Evolutionary conservation across 2,888 invertebrate species (phyloP), one percentile per base, ranked within the genome.

Genomic region (Holacanthella duospinosa): DNA sequence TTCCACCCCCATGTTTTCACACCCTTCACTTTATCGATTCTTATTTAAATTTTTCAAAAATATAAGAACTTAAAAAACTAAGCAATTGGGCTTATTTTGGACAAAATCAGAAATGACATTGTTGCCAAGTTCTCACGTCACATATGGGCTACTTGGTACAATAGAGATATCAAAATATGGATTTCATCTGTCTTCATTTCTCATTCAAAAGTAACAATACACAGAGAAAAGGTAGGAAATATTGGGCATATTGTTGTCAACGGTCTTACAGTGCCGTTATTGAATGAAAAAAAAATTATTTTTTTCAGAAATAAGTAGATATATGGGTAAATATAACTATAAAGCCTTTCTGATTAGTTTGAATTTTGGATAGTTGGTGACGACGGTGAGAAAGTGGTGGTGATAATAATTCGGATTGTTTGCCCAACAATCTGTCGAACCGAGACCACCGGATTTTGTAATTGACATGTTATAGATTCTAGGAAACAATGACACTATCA

Each of bases 151-250:
- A n/a, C 48, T 21, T 4, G 21, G 16, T 16, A 48, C 48, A 48
- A 48, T 48, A 21, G 16, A 48, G 48, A 48, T 48, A 48, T 48
- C 48, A 48, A 48, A 48, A 48, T 48, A 48, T 48, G 48, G 48
- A 48, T 48, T 48, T 48, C 48, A 48, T n/a, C 48, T 48, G 48
- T 48, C 48, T 48, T 48, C 16, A 48, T 48, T 48, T 21, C 48
- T 48, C 48, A 48, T 48, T 21, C 36, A 16, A 21, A 12, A 16
- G 6, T 36, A 36, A 36, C 36, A 36, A 48, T 48, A 21, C 48
- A 21, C 12, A n/a, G 48, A 9, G 48, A 4, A 21, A 4, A 21
- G 4, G 19, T n/a, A 16, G 48, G 48, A 21, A 21, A 48, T 21
- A 16, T n/a, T 48, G 48, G 48, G 12, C n/a, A n/a, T 4, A 48